Percentiles rank a stretch among this genome's conserved stretches.
Evolutionary conservation across 1,140 invertebrate genomes (phyloP).

Genomic region (Chrysoperla carnea): DNA sequence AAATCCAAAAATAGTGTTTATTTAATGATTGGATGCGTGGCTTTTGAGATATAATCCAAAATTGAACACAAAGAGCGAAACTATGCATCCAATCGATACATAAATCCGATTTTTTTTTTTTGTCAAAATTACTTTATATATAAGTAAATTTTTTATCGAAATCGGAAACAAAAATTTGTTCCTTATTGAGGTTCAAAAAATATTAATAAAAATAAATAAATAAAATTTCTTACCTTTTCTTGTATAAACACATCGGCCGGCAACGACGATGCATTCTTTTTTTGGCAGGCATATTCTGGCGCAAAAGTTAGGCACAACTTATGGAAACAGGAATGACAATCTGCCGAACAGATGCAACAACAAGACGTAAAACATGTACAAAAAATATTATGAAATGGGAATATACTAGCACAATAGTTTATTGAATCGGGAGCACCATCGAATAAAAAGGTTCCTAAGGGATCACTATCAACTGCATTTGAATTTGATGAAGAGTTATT

Average conservation of each 20-base stretch:
- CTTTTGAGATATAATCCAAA: no score
- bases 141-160: no score
- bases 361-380: conserved; percentile 30
- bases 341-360: conserved; percentile 43
- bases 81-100: no score
- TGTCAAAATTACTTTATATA: no score
- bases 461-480: conserved; percentile 1
- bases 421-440: conserved; percentile 1
- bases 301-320: conserved; percentile 34
- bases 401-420: conserved; percentile 26
- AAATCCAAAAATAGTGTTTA: no score
- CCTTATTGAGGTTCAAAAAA: no score
- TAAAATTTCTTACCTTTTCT: conserved; percentile 28
- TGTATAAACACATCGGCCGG: conserved; percentile 29
- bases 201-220: no score
- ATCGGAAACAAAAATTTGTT: no score
- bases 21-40: no score
- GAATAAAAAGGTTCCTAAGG: conserved; percentile 7
- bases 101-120: no score
- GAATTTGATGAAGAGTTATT: no score
- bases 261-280: conserved; percentile 30
- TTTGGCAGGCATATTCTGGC: conserved; percentile 33
- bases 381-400: conserved; percentile 30
- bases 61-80: no score
- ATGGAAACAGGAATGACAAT: conserved; percentile 49